Evolutionary conservation across 2,888 invertebrate species (phyloP).

Genomic region (Lycaena phlaeas): DNA sequence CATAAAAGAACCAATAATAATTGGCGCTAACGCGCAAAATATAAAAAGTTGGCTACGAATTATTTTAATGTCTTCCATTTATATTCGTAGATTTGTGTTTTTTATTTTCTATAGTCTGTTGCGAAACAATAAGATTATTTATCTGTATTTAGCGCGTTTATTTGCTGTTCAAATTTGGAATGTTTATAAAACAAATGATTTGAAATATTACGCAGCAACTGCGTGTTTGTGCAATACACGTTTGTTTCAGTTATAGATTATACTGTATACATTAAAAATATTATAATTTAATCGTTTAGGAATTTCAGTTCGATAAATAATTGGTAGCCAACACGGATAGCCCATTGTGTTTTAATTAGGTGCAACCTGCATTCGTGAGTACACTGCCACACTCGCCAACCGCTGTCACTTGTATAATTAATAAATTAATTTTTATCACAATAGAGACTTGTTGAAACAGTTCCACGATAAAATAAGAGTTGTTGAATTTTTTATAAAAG

Average conservation of each 20-base stretch:
- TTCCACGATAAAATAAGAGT: conserved; percentile 69
- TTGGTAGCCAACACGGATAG: conserved; percentile 69
- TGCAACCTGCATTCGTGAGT: conserved; percentile 30
- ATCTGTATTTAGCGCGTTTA: conserved; percentile 12
- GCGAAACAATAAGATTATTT: conserved; percentile 6
- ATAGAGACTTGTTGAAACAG: conserved; percentile 68
- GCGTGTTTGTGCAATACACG: conserved; percentile 65
- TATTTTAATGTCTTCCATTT: conserved; percentile 69
- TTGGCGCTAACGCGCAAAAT: conserved; percentile 22
- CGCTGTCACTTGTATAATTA: conserved; percentile 50
- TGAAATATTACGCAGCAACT: conserved; percentile 34
- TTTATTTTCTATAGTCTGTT: conserved; percentile 23
- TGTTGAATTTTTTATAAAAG: conserved; percentile 71
- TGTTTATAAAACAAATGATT: conserved; percentile 25
- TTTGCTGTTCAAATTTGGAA: conserved; percentile 22
- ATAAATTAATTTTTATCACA: conserved; percentile 53
- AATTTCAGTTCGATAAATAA: conserved; percentile 44
- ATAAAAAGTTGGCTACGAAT: conserved; percentile 68
- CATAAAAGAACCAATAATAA: conserved; percentile 13
- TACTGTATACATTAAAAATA: conserved; percentile 50
- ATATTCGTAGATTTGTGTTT: conserved; percentile 32
- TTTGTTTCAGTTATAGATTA: conserved; percentile 45
- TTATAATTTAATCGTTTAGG: conserved; percentile 32
- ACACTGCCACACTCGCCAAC: conserved; percentile 70
- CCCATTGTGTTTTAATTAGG: conserved; percentile 47